Evolutionary conservation across 2,888 invertebrate genomes (phyloP).

Genomic region (Euzophera pinguis): DNA sequence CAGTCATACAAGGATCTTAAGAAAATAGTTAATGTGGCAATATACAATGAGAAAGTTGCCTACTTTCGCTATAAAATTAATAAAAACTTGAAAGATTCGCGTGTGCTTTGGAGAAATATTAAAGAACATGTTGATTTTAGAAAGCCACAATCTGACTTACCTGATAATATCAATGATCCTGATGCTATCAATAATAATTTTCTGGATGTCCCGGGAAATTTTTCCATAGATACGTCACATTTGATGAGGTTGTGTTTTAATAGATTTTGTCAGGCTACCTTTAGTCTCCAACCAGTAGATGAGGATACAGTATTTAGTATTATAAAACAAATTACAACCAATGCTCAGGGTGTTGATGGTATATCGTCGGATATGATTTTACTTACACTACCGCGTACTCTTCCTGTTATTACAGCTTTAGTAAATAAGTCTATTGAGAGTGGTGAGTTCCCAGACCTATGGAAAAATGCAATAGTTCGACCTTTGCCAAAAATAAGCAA

Average conservation of each 20-base stretch:
- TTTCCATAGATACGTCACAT: background rate
- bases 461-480: conserved; percentile 2
- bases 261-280: background rate
- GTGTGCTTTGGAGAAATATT: conserved; percentile 11
- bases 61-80: conserved; percentile 1
- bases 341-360: conserved; percentile 8
- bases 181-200: conserved; percentile 11
- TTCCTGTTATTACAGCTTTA: background rate
- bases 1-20: background rate
- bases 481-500: background rate
- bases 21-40: background rate
- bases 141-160: background rate
- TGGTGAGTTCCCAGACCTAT: background rate
- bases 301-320: background rate
- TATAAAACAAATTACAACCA: conserved; percentile 1
- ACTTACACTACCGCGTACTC: background rate
- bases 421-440: background rate
- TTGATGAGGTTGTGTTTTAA: background rate
- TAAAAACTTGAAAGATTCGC: background rate
- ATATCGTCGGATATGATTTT: conserved; percentile 2
- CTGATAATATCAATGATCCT: conserved; percentile 4
- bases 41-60: background rate
- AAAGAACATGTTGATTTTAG: conserved; percentile 4
- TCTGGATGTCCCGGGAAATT: background rate
- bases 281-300: background rate